These are phyloP conservation scores for Sphinx pinastri DNA, from an alignment of 2,888 invertebrate genomes.

Conservation along the genomic window DNA sequence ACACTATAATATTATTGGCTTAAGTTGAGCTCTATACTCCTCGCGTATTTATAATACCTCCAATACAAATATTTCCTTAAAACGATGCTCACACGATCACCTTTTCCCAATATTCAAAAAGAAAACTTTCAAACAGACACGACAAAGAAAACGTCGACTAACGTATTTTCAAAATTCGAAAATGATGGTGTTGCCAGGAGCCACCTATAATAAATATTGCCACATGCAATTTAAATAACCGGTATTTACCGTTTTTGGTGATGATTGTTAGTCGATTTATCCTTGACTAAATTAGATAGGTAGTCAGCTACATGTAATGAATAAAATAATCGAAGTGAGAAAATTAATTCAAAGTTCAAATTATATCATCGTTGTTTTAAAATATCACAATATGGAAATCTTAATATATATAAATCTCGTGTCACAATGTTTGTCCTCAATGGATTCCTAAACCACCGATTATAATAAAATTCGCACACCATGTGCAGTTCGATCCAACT, in stretches of 20 bases:
- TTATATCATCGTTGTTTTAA: too few species aligned
- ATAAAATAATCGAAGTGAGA: too few species aligned
- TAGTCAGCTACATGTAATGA: too few species aligned
- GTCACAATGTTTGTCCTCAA: too few species aligned
- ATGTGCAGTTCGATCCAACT: too few species aligned
- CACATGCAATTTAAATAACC: neutral
- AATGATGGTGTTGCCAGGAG: conserved; percentile 38
- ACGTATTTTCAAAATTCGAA: conserved; percentile 36
- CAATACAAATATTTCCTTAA: neutral
- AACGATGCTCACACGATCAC: conserved; percentile 4
- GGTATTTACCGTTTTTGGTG: neutral
- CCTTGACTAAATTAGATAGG: too few species aligned
- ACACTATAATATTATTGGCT: neutral
- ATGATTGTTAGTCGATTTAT: conserved; percentile 2
- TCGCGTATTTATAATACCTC: neutral
- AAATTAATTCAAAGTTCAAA: too few species aligned
- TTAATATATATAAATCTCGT: too few species aligned
- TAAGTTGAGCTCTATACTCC: neutral
- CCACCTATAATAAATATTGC: neutral
- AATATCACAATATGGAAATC: too few species aligned
- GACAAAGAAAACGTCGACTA: conserved; percentile 31
- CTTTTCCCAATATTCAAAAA: conserved; percentile 39
- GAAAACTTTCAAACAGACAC: conserved; percentile 38
- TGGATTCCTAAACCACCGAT: too few species aligned
- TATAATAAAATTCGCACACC: too few species aligned